These are phyloP conservation scores for Cephonodes hylas DNA, from an alignment of 2,888 invertebrate species.

Conservation along the genomic window DNA sequence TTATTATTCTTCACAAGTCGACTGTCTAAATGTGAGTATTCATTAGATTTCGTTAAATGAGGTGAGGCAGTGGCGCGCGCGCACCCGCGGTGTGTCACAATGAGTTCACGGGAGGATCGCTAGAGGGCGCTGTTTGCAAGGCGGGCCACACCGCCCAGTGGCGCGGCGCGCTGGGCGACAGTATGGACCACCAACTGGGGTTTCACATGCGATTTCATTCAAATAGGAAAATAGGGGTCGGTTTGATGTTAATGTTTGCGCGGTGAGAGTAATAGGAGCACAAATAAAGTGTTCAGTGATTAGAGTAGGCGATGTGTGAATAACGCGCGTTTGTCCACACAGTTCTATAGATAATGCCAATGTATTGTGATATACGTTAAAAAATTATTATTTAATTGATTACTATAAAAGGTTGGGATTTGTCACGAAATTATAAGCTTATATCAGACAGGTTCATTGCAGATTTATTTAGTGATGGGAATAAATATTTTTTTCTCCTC, in stretches of 20 bases:
- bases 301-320: not conserved
- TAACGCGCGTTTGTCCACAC: not conserved
- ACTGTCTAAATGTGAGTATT: not conserved
- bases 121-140: constrained; percentile 37
- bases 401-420: not conserved
- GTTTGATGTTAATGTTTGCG: constrained; percentile 12
- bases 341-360: not conserved
- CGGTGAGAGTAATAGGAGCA: constrained; percentile 9
- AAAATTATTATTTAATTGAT: not conserved
- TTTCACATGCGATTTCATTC: constrained; percentile 18
- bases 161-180: constrained; percentile 22
- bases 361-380: not conserved
- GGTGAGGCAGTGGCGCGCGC: constrained; percentile 24
- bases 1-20: not conserved
- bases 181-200: constrained; percentile 12
- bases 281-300: not conserved
- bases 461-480: too few relatives aligned
- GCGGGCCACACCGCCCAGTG: constrained; percentile 29
- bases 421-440: not conserved
- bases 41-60: constrained; percentile 26
- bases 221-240: constrained; percentile 17
- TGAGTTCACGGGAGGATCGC: constrained; percentile 12
- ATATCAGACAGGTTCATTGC: too few relatives aligned
- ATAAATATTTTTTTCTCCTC: too few relatives aligned
- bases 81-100: constrained; percentile 28